A percentile compares a stretch with the other conserved stretches of the same genome.
phyloP scores from a whole-genome alignment of 2,888 invertebrate species.

The Eretmocerus hayati region DNA sequence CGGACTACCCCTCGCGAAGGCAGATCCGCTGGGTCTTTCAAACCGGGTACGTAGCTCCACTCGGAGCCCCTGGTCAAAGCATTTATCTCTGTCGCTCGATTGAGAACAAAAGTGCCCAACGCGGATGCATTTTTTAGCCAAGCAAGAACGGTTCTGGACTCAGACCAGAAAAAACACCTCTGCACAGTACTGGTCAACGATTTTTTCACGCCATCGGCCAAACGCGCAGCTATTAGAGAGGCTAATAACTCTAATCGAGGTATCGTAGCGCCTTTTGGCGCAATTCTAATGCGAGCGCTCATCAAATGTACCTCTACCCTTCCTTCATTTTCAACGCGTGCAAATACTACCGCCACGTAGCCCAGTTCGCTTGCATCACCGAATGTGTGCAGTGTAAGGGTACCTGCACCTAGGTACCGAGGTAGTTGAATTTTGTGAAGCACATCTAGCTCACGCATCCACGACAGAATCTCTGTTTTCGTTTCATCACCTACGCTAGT shows the following conservation, averaged over 20 bases:
- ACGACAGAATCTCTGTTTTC: not conserved
- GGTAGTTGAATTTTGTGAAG: not conserved
- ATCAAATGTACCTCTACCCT: not conserved
- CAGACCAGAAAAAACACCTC: constrained; percentile 1
- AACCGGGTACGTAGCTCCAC: constrained; percentile 31
- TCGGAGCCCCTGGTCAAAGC: constrained; percentile 2
- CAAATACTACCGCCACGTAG: not conserved
- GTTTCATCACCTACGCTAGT: not conserved
- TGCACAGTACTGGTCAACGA: not conserved
- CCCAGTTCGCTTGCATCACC: not conserved
- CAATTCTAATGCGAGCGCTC: not conserved
- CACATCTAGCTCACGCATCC: not conserved
- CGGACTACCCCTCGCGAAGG: constrained; percentile 24
- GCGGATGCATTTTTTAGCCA: constrained; percentile 13
- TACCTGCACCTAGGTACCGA: not conserved
- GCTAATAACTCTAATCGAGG: constrained; percentile 7
- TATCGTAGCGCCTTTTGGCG: not conserved
- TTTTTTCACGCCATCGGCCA: not conserved
- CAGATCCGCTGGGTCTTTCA: constrained; percentile 24
- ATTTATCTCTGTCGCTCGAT: constrained; percentile 31
- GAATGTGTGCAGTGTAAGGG: not conserved
- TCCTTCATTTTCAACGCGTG: not conserved
- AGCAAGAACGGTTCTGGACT: constrained; percentile 4
- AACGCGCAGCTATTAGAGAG: constrained; percentile 1
- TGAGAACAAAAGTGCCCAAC: constrained; percentile 29